Evolutionary conservation across 1,140 invertebrate species (phyloP).

Genomic region (Pachypeltis micranthus): DNA sequence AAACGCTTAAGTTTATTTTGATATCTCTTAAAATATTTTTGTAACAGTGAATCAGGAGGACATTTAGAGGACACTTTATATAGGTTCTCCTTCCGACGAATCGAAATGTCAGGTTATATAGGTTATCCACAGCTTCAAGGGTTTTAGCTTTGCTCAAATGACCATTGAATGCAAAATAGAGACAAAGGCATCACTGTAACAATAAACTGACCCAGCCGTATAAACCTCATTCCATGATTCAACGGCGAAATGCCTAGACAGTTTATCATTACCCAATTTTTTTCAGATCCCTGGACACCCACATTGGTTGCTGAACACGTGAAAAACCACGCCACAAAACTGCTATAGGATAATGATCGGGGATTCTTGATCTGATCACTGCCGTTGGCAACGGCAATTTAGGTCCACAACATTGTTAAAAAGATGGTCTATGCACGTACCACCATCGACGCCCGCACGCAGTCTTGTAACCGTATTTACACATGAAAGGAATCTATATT

Average conservation of each 20-base stretch:
- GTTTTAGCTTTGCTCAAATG: not conserved
- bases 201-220: too few species aligned
- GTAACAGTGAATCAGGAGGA: not conserved
- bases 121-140: not conserved
- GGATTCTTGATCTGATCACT: not conserved
- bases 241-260: not conserved
- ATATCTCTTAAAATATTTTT: not conserved
- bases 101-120: not conserved
- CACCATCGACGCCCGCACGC: not conserved
- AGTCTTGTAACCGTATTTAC: not conserved
- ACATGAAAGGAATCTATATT: not conserved
- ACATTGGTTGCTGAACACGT: not conserved
- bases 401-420: not conserved
- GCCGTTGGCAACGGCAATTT: not conserved
- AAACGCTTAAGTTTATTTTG: not conserved
- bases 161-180: not conserved
- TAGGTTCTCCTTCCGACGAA: not conserved
- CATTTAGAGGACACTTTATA: not conserved
- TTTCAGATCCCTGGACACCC: not conserved
- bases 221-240: not conserved
- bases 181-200: not conserved
- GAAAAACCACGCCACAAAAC: not conserved
- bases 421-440: not conserved
- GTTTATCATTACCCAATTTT: not conserved
- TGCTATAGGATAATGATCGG: not conserved